Conservation (phyloP, 2,797 vertebrate species). For the Gadopsis marmoratus region DNA sequence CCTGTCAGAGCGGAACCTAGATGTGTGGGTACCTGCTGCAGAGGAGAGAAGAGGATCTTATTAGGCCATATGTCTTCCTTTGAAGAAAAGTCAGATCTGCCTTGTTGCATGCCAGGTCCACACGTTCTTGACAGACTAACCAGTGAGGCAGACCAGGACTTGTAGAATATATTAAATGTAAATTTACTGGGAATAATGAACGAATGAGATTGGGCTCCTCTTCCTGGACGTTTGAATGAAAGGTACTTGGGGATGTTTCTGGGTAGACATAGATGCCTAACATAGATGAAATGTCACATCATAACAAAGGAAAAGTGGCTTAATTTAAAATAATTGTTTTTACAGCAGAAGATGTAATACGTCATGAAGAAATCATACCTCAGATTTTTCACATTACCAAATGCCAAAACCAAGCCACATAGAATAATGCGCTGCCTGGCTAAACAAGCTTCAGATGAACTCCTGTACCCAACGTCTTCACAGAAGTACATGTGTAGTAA, state of each 20-base stretch:
- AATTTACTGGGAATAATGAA: background rate
- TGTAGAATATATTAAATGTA: background rate
- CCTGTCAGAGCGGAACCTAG: slow-evolving; percentile 54
- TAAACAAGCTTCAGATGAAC: background rate
- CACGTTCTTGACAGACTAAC: slow-evolving; percentile 10
- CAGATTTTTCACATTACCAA: background rate
- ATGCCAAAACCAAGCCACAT: background rate
- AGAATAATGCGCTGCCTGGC: background rate
- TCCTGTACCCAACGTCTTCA: background rate
- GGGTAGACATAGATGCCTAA: background rate
- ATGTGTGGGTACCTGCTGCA: slow-evolving; percentile 21
- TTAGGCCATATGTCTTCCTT: slow-evolving; percentile 47
- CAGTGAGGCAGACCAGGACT: background rate
- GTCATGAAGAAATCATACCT: background rate
- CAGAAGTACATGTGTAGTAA: background rate
- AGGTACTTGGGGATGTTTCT: background rate
- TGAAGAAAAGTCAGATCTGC: slow-evolving; percentile 24
- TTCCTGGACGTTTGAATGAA: background rate
- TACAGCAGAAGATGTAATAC: background rate
- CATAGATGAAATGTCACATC: background rate
- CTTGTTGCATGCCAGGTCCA: slow-evolving; percentile 33
- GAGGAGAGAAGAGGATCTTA: slow-evolving; percentile 37
- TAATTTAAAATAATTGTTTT: background rate
- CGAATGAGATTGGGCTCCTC: slow-evolving; percentile 1
- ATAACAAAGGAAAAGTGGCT: background rate